phyloP scores from a whole-genome alignment of 1,140 invertebrate genomes.

The Armadillidium nasatum region DNA sequence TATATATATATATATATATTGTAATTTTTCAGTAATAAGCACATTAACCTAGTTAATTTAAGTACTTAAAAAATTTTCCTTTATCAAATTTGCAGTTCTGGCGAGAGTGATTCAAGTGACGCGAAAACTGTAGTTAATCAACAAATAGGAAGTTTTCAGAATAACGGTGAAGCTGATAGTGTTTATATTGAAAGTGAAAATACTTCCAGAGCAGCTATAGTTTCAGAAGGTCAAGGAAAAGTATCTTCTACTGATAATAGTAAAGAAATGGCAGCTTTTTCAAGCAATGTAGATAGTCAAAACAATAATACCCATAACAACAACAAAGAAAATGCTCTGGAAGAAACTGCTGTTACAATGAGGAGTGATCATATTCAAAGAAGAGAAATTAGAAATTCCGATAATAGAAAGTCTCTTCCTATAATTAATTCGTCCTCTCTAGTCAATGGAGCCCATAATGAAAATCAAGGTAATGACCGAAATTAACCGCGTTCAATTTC shows the following conservation, averaged over 20 bases:
- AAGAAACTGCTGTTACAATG: constrained; percentile 19
- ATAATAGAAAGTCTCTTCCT: constrained; percentile 27
- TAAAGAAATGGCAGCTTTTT: neutral
- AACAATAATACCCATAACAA: constrained; percentile 32
- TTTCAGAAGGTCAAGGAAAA: too few species aligned
- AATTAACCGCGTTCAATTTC: too few species aligned
- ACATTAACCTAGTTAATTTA: too few species aligned
- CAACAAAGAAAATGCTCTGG: constrained; percentile 25
- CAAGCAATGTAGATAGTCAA: constrained; percentile 11
- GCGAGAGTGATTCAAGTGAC: constrained; percentile 44
- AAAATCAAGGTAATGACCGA: neutral
- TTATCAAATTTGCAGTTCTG: constrained; percentile 29
- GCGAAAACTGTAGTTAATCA: constrained; percentile 42
- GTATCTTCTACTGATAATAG: neutral
- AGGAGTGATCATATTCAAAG: neutral
- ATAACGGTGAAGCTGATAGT: constrained; percentile 19
- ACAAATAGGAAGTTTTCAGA: constrained; percentile 28
- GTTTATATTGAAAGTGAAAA: neutral
- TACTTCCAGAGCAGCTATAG: too few species aligned
- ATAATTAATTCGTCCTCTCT: constrained; percentile 23
- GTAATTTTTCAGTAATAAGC: too few species aligned
- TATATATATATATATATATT: too few species aligned
- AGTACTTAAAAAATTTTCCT: too few species aligned
- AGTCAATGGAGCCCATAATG: constrained; percentile 27
- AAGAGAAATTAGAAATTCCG: neutral